Evolutionary conservation across 1,140 invertebrate genomes (phyloP).

Genomic region (Habropoda laboriosa): DNA sequence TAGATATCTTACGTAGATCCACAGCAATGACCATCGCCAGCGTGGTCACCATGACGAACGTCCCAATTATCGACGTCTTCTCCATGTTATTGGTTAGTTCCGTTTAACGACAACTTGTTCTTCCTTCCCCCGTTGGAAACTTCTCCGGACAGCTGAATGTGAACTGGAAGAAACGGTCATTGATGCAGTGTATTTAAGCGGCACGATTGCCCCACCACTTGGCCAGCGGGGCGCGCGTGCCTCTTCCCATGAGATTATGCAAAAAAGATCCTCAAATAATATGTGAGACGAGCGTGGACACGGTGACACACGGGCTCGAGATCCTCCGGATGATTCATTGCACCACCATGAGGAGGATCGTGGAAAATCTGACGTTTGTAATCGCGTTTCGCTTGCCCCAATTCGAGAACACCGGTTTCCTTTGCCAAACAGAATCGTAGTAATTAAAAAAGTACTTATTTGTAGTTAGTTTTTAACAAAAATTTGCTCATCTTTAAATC

Average conservation of each 20-base stretch:
- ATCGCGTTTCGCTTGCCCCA: not conserved
- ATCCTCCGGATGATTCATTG: not conserved
- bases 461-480: too few relatives aligned
- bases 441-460: too few relatives aligned
- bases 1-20: not conserved
- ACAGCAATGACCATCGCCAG: not conserved
- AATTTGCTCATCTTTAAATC: too few relatives aligned
- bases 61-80: not conserved
- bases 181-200: slow-evolving; percentile 73
- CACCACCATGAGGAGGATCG: not conserved
- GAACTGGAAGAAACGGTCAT: slow-evolving; percentile 70
- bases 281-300: not conserved
- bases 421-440: too few relatives aligned
- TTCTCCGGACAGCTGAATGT: slow-evolving; percentile 51
- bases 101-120: not conserved
- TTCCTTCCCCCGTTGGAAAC: slow-evolving; percentile 12
- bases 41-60: not conserved
- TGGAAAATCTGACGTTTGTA: not conserved
- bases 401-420: not conserved
- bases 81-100: not conserved
- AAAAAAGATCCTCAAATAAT: not conserved
- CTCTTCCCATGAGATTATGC: slow-evolving; percentile 25
- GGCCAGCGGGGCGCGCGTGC: not conserved
- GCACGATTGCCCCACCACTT: slow-evolving; percentile 55
- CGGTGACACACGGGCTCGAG: too few relatives aligned